A percentile compares a stretch with the other conserved stretches of the same genome.
Evolutionary conservation across 2,888 invertebrate species (phyloP).

Genomic region (Drosophila subsilvestris): DNA sequence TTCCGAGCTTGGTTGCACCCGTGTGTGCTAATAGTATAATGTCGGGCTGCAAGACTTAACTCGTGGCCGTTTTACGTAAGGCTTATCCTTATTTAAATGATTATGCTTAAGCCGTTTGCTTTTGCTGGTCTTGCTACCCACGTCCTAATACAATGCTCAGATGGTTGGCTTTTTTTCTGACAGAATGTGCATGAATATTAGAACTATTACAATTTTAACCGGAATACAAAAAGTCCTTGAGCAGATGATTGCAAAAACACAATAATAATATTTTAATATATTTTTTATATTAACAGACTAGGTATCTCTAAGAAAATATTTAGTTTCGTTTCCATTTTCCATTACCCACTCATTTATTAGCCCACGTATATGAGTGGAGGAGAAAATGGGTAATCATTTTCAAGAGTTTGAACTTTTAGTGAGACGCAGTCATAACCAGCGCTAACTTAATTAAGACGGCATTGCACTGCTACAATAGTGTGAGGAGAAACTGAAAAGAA

Average conservation of each 20-base stretch:
- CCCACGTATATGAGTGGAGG: constrained; percentile 4
- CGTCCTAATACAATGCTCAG: constrained; percentile 20
- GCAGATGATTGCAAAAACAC: no score
- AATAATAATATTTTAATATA: no score
- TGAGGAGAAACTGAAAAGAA: constrained; percentile 30
- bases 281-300: constrained; percentile 4
- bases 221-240: no score
- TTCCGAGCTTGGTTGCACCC: constrained; percentile 36
- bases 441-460: constrained; percentile 69
- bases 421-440: constrained; percentile 45
- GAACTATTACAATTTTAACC: not conserved
- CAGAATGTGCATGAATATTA: no score
- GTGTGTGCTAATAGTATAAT: constrained; percentile 47
- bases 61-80: constrained; percentile 8
- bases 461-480: constrained; percentile 54
- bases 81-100: constrained; percentile 73
- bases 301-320: not conserved
- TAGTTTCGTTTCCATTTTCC: constrained; percentile 28
- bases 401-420: constrained; percentile 5
- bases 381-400: constrained; percentile 8
- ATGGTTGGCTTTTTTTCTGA: constrained; percentile 18
- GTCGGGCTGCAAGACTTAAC: constrained; percentile 23
- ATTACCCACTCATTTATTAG: constrained; percentile 38
- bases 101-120: constrained; percentile 62
- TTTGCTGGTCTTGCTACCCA: constrained; percentile 14